Evolutionary conservation across 1,140 invertebrate species (phyloP).

Genomic region (Drosophila sulfurigaster): DNA sequence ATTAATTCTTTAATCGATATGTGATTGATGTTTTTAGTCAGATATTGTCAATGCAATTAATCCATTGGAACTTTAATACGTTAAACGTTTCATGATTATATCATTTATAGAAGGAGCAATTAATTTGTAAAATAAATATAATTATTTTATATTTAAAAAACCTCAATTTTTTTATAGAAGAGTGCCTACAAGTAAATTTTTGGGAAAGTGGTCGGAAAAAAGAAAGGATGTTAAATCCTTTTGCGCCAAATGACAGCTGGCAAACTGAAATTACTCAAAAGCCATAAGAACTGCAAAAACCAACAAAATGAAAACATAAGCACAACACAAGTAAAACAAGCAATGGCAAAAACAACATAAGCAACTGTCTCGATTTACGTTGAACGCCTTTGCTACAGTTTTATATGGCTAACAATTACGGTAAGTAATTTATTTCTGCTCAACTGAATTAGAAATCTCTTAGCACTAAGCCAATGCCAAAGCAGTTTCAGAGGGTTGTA

Average conservation of each 20-base stretch:
- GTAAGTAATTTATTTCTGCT: slow-evolving; percentile 83
- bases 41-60: neutral
- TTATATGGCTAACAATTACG: slow-evolving; percentile 82
- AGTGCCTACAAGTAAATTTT: neutral
- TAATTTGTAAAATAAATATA: too few species aligned
- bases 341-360: slow-evolving; percentile 18
- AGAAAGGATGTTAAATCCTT: slow-evolving; percentile 26
- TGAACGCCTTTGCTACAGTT: slow-evolving; percentile 70
- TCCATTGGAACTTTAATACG: too few species aligned
- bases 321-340: slow-evolving; percentile 3
- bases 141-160: too few species aligned
- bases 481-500: slow-evolving; percentile 34
- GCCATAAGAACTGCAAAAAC: slow-evolving; percentile 30
- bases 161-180: too few species aligned
- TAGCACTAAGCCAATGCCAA: slow-evolving; percentile 77
- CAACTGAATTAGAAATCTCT: slow-evolving; percentile 83
- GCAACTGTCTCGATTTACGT: slow-evolving; percentile 53
- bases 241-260: slow-evolving; percentile 38
- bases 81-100: too few species aligned
- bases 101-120: too few species aligned
- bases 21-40: neutral
- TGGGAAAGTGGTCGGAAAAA: neutral
- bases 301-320: slow-evolving; percentile 5
- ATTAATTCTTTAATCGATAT: neutral
- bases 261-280: slow-evolving; percentile 43